A percentile compares a stretch with the other conserved stretches of the same genome.
These are phyloP conservation scores for Lycodopsis pacificus DNA, from an alignment of 2,797 vertebrate species.

Conservation along the genomic window DNA sequence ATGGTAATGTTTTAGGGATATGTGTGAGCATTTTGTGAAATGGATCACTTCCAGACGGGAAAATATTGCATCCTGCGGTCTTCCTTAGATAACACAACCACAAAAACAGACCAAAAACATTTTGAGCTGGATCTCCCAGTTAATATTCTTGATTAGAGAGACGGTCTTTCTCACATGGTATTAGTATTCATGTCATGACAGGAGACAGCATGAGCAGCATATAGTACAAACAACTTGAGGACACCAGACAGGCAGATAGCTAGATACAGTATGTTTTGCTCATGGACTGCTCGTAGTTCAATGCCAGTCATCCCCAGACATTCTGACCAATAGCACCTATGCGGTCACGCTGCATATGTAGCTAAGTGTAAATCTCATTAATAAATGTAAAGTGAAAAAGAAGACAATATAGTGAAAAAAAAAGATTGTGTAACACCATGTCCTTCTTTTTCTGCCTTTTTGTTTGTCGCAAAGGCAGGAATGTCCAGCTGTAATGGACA, in stretches of 20 bases:
- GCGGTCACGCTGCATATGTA: not conserved
- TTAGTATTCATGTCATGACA: constrained; percentile 51
- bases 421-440: not conserved
- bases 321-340: not conserved
- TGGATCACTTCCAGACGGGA: constrained; percentile 19
- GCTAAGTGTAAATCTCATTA: not conserved
- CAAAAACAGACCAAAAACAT: constrained; percentile 10
- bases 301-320: not conserved
- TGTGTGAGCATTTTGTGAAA: constrained; percentile 22
- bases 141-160: constrained; percentile 19
- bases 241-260: not conserved
- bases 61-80: not conserved
- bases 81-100: not conserved
- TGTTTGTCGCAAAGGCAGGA: not conserved
- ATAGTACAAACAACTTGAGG: constrained; percentile 30
- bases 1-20: constrained; percentile 5
- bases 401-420: not conserved
- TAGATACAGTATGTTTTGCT: not conserved
- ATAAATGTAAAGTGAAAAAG: not conserved
- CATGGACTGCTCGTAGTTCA: not conserved
- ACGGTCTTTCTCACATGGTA: not conserved
- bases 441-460: not conserved
- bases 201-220: constrained; percentile 33
- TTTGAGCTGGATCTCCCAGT: constrained; percentile 21
- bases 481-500: not conserved